Evolutionary conservation across 1,140 invertebrate genomes (phyloP), one percentile per base, ranked within the genome.

Genomic region (Drosophila pseudoobscura): DNA sequence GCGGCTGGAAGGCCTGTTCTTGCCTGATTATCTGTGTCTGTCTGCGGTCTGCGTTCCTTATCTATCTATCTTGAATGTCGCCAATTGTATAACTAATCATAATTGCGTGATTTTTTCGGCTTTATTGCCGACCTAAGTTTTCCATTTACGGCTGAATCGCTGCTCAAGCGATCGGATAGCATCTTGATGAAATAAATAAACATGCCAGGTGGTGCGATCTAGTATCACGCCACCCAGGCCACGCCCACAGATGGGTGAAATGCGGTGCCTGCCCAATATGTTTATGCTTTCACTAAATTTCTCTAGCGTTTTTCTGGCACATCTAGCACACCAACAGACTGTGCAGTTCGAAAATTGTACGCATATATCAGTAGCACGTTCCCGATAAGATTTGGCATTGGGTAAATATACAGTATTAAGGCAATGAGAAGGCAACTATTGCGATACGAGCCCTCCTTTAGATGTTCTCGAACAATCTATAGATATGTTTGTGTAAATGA

Each of bases 361-460:
- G 45, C 31, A 47, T 51, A 71, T 74, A 75, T 74, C 75, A 60
- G 59, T 55, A 47, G 13, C 35, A 49, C 22, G 13, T 29, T 4
- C 5, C 26, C 56, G 80, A 85, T 85, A 80, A 85, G 80, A 80
- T 70, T 85, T 60, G 57, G 24, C 58, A 62, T 50, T 84, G 66
- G 35, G 43, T 31, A 58, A 72, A 69, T 57, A 70, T 44, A 45
- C 55, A 55, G 17, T 50, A 39, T 46, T 29, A 56, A 49, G 58
- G 39, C 41, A 41, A 56, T 63, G 55, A 59, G 22, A 58, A 17
- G n/a, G 41, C 31, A 49, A 49, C 46, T 22, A 49, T 49, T 68
- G 59, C 46, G 43, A 66, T 41, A 59, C 35, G 31, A 74, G 69
- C 66, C 58, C 46, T 35, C 13, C 6, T 57, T 71, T 47, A 75